Evolutionary conservation across 2,888 invertebrate species (phyloP), one percentile per base, ranked within the genome.

Genomic region (Arctia plantaginis): DNA sequence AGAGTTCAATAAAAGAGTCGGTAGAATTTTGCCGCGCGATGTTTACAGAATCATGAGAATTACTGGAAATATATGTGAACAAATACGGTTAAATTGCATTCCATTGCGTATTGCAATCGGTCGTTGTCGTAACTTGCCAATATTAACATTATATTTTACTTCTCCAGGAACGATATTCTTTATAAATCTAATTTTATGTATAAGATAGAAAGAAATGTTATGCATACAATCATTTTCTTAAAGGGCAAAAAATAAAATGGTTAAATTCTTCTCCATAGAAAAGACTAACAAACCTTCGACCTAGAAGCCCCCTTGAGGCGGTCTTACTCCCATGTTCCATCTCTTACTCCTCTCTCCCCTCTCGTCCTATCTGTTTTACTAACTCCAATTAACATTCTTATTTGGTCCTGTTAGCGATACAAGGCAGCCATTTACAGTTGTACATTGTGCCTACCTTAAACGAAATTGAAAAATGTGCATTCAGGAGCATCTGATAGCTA

Each of bases 41-140:
- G 30, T 62, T 47, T 67, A 47, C 23, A 47, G 33, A 30, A 67
- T 30, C 44, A 35, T 15, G 51, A 35, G 27, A 55, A 18, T 27
- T 59, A 27, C 30, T 55, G 35, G 69, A 18, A 55, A 55, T 69
- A 55, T 55, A 30, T 62, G 27, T 30, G 62, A 18, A 62, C 35
- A 18, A 69, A 27, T 35, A 69, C 35, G 27, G 35, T 27, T 39
- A 27, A n/a, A 55, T 27, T 69, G 35, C 55, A 69, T 69, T 69
- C 55, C 55, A 23, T 33, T 67, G 47, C 44, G 67, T 67, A 47
- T 47, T 47, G 67, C 47, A 67, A 62, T 15, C 27, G 1, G 15
- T 15, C n/a, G 13, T 27, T 59, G 27, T 59, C 27, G 59, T 59
- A 59, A n/a, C 59, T 59, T 27, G 27, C 13, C 59, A 59, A 27